Evolutionary conservation across 2,113 vertebrate genomes (phyloP).

Genomic region (Cygnus buccinator): DNA sequence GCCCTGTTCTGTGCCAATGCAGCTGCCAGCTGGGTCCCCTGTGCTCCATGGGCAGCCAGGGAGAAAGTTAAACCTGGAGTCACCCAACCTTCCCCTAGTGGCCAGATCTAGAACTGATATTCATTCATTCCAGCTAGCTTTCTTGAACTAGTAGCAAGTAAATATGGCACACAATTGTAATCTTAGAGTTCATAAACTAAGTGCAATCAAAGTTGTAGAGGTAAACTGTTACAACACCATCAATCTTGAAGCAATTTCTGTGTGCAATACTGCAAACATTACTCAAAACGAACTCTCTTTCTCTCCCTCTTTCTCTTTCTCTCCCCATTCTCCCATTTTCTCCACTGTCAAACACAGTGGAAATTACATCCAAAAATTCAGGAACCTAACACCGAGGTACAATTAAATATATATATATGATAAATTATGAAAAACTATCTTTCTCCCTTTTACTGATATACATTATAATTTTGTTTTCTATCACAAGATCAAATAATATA

Average conservation of each 20-base stretch:
- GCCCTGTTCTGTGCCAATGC: fast-evolving
- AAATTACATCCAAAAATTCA: not conserved
- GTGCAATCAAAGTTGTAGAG: not conserved
- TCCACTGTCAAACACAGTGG: not conserved
- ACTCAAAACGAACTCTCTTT: not conserved
- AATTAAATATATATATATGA: not conserved
- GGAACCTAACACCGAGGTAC: not conserved
- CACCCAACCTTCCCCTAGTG: not conserved
- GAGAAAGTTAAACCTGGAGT: not conserved
- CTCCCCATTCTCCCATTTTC: not conserved
- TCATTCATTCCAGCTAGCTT: not conserved
- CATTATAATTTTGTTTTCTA: not conserved
- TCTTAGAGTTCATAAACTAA: not conserved
- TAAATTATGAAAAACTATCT: not conserved
- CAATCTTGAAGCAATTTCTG: not conserved
- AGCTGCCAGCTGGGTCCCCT: not conserved
- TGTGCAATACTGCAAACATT: not conserved
- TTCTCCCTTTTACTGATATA: not conserved
- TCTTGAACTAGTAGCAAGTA: not conserved
- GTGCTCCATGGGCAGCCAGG: fast-evolving
- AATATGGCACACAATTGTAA: not conserved
- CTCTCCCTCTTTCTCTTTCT: not conserved
- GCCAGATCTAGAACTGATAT: not conserved
- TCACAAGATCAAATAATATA: not conserved
- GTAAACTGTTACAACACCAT: not conserved